A percentile compares a stretch with the other conserved stretches of the same genome.
Conservation (phyloP, 2,888 invertebrate genomes). For the Campoletis raptor region DNA sequence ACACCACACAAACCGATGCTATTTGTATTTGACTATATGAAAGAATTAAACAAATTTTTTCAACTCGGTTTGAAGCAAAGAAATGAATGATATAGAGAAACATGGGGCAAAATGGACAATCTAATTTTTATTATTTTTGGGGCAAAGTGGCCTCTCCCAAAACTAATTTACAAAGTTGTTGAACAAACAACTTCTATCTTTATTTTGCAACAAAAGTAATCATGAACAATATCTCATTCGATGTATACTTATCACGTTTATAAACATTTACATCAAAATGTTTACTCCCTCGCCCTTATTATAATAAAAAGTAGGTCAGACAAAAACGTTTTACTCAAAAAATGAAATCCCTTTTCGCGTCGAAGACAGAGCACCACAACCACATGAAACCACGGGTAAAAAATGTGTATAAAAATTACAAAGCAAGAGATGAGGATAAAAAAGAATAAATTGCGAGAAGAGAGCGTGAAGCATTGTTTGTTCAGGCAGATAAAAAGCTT, state of each 20-base stretch:
- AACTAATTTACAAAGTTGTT: too few relatives aligned
- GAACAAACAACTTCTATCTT: too few relatives aligned
- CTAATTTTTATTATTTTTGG: too few relatives aligned
- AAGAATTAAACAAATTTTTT: not conserved
- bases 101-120: too few relatives aligned
- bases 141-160: too few relatives aligned
- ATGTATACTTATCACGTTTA: too few relatives aligned
- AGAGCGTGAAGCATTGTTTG: conserved; percentile 46
- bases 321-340: not conserved
- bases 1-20: not conserved
- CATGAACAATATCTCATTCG: too few relatives aligned
- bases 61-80: not conserved
- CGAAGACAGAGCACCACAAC: conserved; percentile 17
- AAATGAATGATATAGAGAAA: not conserved
- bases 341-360: not conserved
- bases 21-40: not conserved
- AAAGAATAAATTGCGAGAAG: conserved; percentile 18
- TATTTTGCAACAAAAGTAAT: too few relatives aligned
- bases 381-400: not conserved
- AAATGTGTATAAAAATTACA: not conserved
- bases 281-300: not conserved
- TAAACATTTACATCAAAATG: not conserved
- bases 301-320: not conserved
- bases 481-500: conserved; percentile 54
- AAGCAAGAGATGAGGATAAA: conserved; percentile 1